Evolutionary conservation across 2,888 invertebrate genomes (phyloP), one percentile per base, ranked within the genome.

Genomic region (Mythimna vitellina): DNA sequence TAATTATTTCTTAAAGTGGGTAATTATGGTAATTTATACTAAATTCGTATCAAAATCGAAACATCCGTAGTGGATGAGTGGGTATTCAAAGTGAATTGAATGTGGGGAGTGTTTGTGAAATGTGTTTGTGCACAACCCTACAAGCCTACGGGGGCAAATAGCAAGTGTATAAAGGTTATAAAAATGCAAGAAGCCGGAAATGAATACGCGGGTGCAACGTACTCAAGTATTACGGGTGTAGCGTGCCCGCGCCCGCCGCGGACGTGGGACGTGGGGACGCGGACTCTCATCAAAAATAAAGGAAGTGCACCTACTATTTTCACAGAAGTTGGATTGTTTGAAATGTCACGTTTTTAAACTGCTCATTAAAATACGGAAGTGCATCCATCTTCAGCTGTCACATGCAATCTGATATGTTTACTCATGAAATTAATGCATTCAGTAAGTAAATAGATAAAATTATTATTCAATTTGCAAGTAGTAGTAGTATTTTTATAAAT

Each of bases 101-200:
- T 56, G 67, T 61, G 65, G 54, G 46, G 66, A 80, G 61, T 22
- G 61, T 67, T 80, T 70, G 49, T 63, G 25, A 73, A 80, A 80
- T 75, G 25, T 76, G 73, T 82, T 79, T 78, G 69, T 73, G 78
- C 46, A 75, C 90, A 89, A 76, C 93, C 92, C 90, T 91, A 90
- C 67, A 85, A 85, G 86, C 84, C 88, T 85, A 87, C 86, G 82
- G 86, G 88, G 83, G 88, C 86, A 90, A 90, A 90, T 84, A 89
- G 90, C 86, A 91, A 89, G 89, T 87, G 87, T 88, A 89, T 89
- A 90, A 89, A 91, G 88, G 90, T 91, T 90, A 94, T 93, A 93
- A 93, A 94, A 94, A 93, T 93, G 92, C 92, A 93, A 93, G 93
- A 90, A 91, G 89, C 90, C 91, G 94, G 93, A 94, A 94, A 95